A percentile compares a stretch with the other conserved stretches of the same genome.
Conservation (phyloP, 2,797 vertebrate genomes). For the Catamblyrhynchus diadema region DNA sequence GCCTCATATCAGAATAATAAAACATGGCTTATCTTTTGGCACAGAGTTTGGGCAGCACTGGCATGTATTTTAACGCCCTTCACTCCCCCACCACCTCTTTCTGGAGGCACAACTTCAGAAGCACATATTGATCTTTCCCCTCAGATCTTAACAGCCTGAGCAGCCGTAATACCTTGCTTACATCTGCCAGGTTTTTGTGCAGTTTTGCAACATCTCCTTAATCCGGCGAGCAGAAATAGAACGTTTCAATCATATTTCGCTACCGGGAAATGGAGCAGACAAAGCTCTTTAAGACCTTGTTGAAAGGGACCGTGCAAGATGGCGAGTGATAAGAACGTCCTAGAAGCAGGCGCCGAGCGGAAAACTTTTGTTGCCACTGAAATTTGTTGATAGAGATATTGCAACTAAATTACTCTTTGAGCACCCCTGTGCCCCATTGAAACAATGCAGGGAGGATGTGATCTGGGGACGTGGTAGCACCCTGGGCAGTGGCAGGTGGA, state of each 20-base stretch:
- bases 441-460: neutral
- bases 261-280: slow-evolving; percentile 73
- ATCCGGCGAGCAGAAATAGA: slow-evolving; percentile 81
- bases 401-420: slow-evolving; percentile 52
- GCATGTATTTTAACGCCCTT: slow-evolving; percentile 28
- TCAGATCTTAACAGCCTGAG: slow-evolving; percentile 73
- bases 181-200: slow-evolving; percentile 75
- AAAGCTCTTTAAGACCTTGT: slow-evolving; percentile 77
- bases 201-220: slow-evolving; percentile 76
- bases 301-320: slow-evolving; percentile 77
- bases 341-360: slow-evolving; percentile 48
- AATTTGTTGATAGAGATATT: slow-evolving; percentile 76
- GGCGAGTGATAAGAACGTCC: slow-evolving; percentile 71
- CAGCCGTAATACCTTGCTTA: slow-evolving; percentile 77
- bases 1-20: neutral
- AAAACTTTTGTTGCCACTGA: slow-evolving; percentile 73
- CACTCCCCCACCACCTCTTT: neutral
- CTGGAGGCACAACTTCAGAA: slow-evolving; percentile 63
- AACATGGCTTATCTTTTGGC: neutral
- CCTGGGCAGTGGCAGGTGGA: neutral
- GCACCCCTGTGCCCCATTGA: neutral
- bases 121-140: slow-evolving; percentile 71
- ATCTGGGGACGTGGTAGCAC: neutral
- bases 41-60: neutral
- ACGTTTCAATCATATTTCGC: slow-evolving; percentile 82